phyloP scores from a whole-genome alignment of 2,797 vertebrate species.

The Eptatretus atami region DNA sequence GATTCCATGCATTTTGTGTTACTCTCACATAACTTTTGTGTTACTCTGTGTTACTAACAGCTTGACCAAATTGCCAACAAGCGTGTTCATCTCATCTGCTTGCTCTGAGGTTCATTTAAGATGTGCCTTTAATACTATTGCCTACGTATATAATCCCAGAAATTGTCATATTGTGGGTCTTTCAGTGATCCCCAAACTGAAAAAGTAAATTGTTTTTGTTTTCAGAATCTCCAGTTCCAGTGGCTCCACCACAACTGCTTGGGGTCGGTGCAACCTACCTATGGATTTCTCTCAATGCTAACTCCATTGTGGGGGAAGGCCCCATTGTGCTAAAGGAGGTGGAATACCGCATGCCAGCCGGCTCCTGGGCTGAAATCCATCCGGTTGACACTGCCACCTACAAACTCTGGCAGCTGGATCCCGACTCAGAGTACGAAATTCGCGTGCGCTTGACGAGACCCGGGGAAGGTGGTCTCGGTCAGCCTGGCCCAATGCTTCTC shows the following conservation, averaged over 20 bases:
- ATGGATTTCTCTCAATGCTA: slow-evolving; percentile 91
- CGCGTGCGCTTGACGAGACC: slow-evolving; percentile 60
- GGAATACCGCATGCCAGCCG: slow-evolving; percentile 65
- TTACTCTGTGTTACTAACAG: too few species aligned
- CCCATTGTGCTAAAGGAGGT: slow-evolving; percentile 86
- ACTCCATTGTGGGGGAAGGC: slow-evolving; percentile 82
- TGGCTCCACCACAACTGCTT: slow-evolving; percentile 60
- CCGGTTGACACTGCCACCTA: slow-evolving; percentile 73
- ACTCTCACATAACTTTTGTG: too few species aligned
- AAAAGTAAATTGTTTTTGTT: too few species aligned
- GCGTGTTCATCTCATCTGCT: too few species aligned
- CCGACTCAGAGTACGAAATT: slow-evolving; percentile 83
- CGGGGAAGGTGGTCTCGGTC: slow-evolving; percentile 64
- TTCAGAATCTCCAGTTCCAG: slow-evolving; percentile 64
- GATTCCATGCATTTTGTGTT: too few species aligned
- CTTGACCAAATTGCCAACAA: too few species aligned
- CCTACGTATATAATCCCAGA: too few species aligned
- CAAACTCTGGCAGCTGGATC: slow-evolving; percentile 81
- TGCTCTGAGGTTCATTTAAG: too few species aligned
- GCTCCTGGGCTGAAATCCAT: slow-evolving; percentile 72
- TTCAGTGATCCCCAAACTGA: too few species aligned
- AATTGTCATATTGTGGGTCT: too few species aligned
- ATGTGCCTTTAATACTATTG: too few species aligned
- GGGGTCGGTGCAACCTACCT: slow-evolving; percentile 74
- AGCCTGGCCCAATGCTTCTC: slow-evolving; percentile 48